These are phyloP conservation scores for Synanthedon myopaeformis DNA, from an alignment of 2,888 invertebrate species.

Conservation along the genomic window DNA sequence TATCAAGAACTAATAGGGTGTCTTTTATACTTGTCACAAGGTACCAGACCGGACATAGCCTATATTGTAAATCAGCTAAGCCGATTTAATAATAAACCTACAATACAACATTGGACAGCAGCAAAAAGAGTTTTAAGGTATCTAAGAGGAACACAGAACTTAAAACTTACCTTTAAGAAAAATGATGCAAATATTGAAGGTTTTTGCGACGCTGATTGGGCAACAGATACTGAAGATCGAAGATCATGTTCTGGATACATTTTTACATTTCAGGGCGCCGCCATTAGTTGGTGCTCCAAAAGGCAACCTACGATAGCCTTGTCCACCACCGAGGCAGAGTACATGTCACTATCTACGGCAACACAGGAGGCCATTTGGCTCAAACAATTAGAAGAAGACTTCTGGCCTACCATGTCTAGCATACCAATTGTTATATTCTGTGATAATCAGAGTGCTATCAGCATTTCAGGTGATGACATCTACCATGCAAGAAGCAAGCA, in stretches of 20 bases:
- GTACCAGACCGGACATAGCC: too few species aligned
- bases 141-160: too few species aligned
- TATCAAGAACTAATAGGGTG: too few species aligned
- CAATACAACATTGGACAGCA: too few species aligned
- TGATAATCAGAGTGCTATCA: constrained; percentile 16
- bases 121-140: too few species aligned
- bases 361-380: constrained; percentile 12
- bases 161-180: too few species aligned
- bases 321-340: constrained; percentile 17
- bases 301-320: constrained; percentile 14
- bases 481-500: constrained; percentile 14
- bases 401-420: constrained; percentile 5
- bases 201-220: constrained; percentile 10
- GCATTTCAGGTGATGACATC: constrained; percentile 11
- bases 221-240: constrained; percentile 5
- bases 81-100: too few species aligned
- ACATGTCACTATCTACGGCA: constrained; percentile 15
- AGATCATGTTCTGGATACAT: constrained; percentile 9
- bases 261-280: constrained; percentile 9
- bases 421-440: constrained; percentile 10
- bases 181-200: not conserved
- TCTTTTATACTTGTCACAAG: too few species aligned
- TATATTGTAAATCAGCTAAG: too few species aligned
- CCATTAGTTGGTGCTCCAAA: constrained; percentile 10
- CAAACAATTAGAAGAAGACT: constrained; percentile 7